phyloP scores from a whole-genome alignment of 2,113 vertebrate species.

The Limnothrissa miodon region DNA sequence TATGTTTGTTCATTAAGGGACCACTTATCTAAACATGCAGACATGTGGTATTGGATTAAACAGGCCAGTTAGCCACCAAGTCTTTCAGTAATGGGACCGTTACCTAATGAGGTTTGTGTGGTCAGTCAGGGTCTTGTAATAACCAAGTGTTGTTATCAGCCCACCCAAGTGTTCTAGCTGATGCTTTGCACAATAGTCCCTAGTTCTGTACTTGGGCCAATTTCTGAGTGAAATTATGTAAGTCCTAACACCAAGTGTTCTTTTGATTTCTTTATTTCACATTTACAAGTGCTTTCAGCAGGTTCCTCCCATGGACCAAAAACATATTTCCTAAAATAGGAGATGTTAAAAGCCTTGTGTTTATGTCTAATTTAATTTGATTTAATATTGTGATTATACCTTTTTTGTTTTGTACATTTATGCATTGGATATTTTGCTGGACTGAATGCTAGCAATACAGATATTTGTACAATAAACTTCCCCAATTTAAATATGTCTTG shows the following conservation, averaged over 20 bases:
- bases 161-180: background rate
- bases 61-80: background rate
- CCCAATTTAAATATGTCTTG: constrained; percentile 39
- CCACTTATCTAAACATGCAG: background rate
- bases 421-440: constrained; percentile 43
- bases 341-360: constrained; percentile 6
- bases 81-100: background rate
- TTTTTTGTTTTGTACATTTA: constrained; percentile 43
- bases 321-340: background rate
- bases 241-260: constrained; percentile 15
- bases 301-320: constrained; percentile 2
- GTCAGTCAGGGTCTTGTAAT: background rate
- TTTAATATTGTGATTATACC: constrained; percentile 27
- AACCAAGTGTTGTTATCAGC: background rate
- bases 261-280: constrained; percentile 12
- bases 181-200: constrained; percentile 9
- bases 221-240: constrained; percentile 10
- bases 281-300: constrained; percentile 14
- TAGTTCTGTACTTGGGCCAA: background rate
- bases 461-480: constrained; percentile 60
- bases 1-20: background rate
- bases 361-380: constrained; percentile 25
- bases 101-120: background rate
- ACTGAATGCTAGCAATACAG: constrained; percentile 50
- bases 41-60: background rate